Base-by-base conservation (phyloP, 2,797 vertebrate genomes). In the Muscicapa comitata region DNA sequence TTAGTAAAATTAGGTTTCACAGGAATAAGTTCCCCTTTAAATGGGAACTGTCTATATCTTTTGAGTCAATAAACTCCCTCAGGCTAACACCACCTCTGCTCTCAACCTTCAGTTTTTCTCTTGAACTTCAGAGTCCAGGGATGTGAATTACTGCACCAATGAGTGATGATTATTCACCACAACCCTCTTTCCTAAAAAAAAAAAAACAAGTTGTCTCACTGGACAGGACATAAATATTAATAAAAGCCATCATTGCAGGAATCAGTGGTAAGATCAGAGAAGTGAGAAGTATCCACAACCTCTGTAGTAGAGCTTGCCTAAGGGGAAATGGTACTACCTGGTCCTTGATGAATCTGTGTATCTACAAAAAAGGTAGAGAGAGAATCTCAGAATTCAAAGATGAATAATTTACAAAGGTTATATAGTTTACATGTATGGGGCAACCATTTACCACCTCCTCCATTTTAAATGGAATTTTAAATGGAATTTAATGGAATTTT, bases 181-280 rank as follows among this genome's bases (percentile, higher is more conserved):
- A 91, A 68, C 53, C 7, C 10, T 87, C 80, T 72, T 92, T 85
- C 81, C 78, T 96, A 83, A 93, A 97, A 97, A 97, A 97, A 98
- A 42, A 10, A 43, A 19, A 19, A 19, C 97, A 98, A 98, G 96
- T 93, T 93, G 70, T 98, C 97, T 98, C 98, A 98, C 97, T 98
- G 97, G 97, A 97, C 92, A 91, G 76, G 76, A 93, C 94, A 98
- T 98, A 98, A 98, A 99, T 98, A 99, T 98, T 98, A 98, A 98
- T 98, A 97, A 93, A 97, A 95, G 87, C 48, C 98, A 98, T 98
- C 97, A 71, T 98, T 98, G 95, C 94, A 98, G 95, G 96, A 98
- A 98, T 97, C 97, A 97, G 96, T 98, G 93, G 96, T 93, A 98
- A 98, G 97, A 98, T 98, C 97, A 98, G 97, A 98, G 90, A 94